These are phyloP conservation scores for Sylvilagus bachmani DNA, from an alignment of 2,113 vertebrate species.

Conservation along the genomic window DNA sequence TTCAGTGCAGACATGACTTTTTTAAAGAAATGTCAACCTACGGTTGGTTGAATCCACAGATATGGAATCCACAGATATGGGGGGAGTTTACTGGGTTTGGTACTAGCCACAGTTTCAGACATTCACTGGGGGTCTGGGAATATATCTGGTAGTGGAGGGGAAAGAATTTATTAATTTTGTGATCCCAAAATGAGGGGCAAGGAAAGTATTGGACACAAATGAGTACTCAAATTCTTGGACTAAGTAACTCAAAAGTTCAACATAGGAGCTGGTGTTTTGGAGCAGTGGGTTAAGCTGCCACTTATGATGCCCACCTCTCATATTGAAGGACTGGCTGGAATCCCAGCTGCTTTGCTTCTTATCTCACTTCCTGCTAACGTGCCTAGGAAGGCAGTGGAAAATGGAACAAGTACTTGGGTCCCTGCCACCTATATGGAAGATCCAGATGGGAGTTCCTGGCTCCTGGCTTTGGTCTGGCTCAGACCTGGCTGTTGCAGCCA, in stretches of 20 bases:
- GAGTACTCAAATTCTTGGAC: neutral
- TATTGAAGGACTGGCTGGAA: no score
- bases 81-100: neutral
- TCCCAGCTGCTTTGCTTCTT: no score
- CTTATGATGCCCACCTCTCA: no score
- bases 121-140: neutral
- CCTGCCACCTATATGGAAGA: no score
- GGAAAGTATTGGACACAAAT: conserved; percentile 43
- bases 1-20: neutral
- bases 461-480: no score
- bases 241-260: conserved; percentile 51
- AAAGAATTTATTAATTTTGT: neutral
- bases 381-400: no score
- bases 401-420: no score
- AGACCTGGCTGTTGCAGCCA: no score
- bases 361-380: no score
- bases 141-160: no score
- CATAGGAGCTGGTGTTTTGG: neutral
- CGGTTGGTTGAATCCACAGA: neutral
- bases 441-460: no score
- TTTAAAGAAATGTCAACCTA: neutral
- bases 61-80: neutral
- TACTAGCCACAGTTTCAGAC: neutral
- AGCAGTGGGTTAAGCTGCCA: no score
- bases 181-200: neutral